Evolutionary conservation across 2,113 vertebrate genomes (phyloP).

Genomic region (Trinectes maculatus): DNA sequence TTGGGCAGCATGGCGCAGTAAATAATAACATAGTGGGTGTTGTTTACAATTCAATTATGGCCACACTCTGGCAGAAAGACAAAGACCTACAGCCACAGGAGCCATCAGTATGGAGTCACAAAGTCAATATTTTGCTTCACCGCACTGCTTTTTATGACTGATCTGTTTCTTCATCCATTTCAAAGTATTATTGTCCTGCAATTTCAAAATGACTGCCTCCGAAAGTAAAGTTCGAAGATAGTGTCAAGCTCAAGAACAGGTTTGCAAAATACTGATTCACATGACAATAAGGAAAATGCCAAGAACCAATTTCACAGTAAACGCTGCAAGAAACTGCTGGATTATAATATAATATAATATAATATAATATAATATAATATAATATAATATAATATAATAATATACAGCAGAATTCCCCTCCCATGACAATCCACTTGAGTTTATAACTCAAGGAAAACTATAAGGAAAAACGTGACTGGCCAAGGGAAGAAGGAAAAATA

Average conservation of each 20-base stretch:
- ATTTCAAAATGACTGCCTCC: slow-evolving; percentile 25
- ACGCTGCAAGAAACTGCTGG: neutral
- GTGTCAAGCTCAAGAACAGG: neutral
- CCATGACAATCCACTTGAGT: neutral
- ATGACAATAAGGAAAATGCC: neutral
- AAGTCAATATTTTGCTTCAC: slow-evolving; percentile 69
- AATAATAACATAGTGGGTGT: slow-evolving; percentile 75
- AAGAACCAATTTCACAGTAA: no score
- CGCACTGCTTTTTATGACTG: slow-evolving; percentile 59
- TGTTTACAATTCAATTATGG: slow-evolving; percentile 80
- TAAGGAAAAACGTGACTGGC: slow-evolving; percentile 17
- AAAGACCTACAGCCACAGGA: slow-evolving; percentile 62
- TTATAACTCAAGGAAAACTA: slow-evolving; percentile 14
- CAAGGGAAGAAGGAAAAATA: slow-evolving; percentile 37
- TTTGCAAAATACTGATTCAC: neutral
- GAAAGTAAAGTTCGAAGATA: no score
- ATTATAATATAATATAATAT: no score
- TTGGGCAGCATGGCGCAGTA: slow-evolving; percentile 67
- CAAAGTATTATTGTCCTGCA: slow-evolving; percentile 42
- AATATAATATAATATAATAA: neutral
- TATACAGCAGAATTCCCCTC: slow-evolving; percentile 1
- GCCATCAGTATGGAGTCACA: slow-evolving; percentile 59
- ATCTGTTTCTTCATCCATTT: slow-evolving; percentile 45
- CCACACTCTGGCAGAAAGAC: slow-evolving; percentile 56
- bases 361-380: no score